Base-by-base conservation (phyloP, 2,113 vertebrate genomes). In the Etheostoma cragini region DNA sequence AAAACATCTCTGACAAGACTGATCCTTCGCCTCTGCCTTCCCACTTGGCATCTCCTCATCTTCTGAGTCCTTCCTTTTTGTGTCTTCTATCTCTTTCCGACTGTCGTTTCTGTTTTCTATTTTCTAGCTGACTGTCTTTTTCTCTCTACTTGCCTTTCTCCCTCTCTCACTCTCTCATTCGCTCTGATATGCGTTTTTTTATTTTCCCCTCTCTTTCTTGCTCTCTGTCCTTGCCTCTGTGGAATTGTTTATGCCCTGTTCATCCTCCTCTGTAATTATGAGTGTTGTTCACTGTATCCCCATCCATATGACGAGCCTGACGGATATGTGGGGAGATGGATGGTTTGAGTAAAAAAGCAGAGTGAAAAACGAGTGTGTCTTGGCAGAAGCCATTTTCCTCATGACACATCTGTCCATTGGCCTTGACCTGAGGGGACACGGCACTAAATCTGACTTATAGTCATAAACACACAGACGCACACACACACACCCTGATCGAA, bases 361-460 rank as follows among this genome's bases (percentile, higher is more conserved):
- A 62, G 42, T 85, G 82, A 81, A 83, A 89, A 91, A 89, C 26
- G 66, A 87, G 64, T n/a, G 45, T 68, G 35, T 81, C 76, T 82
- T 83, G 46, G 53, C 72, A 72, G 65, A 83, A 87, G 81, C 86
- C 78, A 87, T 93, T 87, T 90, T 79, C 61, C 33, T 72, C 62
- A 38, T 88, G 83, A 85, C 79, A 80, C 86, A 83, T 91, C 78
- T 89, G 88, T 91, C 91, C 85, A 77, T 82, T 38, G 83, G 78
- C 88, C 88, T 88, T 91, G 92, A 91, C 91, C 90, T 78, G 61
- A 69, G 65, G 78, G 81, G 77, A 87, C 71, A 35, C 45, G 3
- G 69, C 83, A 83, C 80, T 93, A 90, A 88, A 87, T 81, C 67
- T 88, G 84, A 91, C 82, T 83, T 84, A 90, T 86, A 65, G 83